A percentile compares a stretch with the other conserved stretches of the same genome.
phyloP scores from a whole-genome alignment of 2,888 invertebrate species.

The Caenorhabditis virilis region DNA sequence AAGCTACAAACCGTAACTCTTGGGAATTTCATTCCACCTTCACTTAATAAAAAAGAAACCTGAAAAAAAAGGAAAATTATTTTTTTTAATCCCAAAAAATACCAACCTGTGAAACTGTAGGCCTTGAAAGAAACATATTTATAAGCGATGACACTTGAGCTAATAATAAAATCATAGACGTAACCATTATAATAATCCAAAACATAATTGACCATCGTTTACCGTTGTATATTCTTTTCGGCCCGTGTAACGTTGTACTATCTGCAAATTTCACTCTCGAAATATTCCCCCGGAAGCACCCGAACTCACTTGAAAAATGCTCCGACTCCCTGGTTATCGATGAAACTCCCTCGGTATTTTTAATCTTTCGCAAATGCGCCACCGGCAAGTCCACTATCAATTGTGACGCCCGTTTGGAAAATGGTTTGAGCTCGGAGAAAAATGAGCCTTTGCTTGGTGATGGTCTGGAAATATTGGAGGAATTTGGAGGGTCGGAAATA shows the following conservation, averaged over 20 bases:
- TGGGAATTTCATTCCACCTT: conserved; percentile 59
- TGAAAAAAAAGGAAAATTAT: conserved; percentile 10
- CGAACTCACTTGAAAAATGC: conserved; percentile 60
- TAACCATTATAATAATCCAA: conserved; percentile 51
- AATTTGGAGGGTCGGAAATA: too few species aligned
- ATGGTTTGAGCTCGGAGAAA: conserved; percentile 34
- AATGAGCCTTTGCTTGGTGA: conserved; percentile 39
- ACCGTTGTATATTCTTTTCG: conserved; percentile 57
- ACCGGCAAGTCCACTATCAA: conserved; percentile 61
- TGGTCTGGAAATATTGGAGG: conserved; percentile 24
- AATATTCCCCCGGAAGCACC: not conserved
- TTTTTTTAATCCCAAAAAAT: not conserved
- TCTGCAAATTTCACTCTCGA: conserved; percentile 37
- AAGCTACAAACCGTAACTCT: conserved; percentile 63
- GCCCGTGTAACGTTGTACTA: conserved; percentile 65
- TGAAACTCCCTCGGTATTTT: conserved; percentile 57
- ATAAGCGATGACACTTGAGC: conserved; percentile 52
- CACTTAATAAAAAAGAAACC: conserved; percentile 61
- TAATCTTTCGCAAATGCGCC: conserved; percentile 55
- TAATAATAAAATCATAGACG: conserved; percentile 49
- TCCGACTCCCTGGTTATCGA: conserved; percentile 60
- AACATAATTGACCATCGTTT: conserved; percentile 45
- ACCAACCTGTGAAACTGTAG: conserved; percentile 59
- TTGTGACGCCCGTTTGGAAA: conserved; percentile 53
- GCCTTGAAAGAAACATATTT: conserved; percentile 47